Conservation (phyloP, 1,140 invertebrate genomes). For the Dufourea novaeangliae region DNA sequence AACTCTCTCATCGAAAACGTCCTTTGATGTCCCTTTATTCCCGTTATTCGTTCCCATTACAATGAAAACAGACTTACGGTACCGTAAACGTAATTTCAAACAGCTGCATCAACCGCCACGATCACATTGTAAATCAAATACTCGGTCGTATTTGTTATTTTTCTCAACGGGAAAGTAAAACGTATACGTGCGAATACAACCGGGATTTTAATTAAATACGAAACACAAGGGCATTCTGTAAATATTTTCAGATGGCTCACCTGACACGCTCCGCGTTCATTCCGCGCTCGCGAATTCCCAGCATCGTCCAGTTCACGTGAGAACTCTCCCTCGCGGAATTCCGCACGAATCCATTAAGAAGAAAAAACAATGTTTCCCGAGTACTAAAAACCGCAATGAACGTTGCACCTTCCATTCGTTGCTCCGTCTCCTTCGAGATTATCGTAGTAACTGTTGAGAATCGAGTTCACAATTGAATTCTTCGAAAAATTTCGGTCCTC, state of each 20-base stretch:
- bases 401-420: neutral
- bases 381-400: neutral
- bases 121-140: neutral
- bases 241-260: constrained; percentile 42
- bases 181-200: neutral
- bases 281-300: constrained; percentile 38
- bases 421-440: neutral
- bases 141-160: neutral
- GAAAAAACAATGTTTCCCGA: neutral
- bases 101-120: neutral
- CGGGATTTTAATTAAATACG: neutral
- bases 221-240: neutral
- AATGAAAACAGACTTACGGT: neutral
- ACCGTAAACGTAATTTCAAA: neutral
- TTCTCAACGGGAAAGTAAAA: no score
- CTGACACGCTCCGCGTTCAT: constrained; percentile 46
- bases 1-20: no score
- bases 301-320: constrained; percentile 47
- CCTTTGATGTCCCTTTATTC: neutral
- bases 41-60: neutral
- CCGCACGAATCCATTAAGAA: constrained; percentile 17
- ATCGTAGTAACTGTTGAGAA: neutral
- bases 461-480: neutral
- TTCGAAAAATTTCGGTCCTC: neutral
- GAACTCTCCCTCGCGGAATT: constrained; percentile 1